Conservation (phyloP, 2,797 vertebrate genomes). For the Passerculus sandwichensis region DNA sequence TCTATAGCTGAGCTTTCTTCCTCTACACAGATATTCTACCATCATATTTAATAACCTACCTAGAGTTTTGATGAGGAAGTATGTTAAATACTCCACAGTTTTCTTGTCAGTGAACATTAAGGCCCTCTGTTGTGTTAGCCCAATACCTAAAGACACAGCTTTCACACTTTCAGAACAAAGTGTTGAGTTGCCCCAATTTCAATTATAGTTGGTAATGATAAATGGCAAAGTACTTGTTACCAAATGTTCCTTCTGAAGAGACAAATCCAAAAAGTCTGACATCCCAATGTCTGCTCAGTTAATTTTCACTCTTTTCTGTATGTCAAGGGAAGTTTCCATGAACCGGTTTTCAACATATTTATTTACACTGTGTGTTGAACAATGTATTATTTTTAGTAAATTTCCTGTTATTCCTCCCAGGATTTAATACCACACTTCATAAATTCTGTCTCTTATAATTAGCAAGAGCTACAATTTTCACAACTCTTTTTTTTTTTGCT, state of each 20-base stretch:
- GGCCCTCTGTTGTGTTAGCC: background rate
- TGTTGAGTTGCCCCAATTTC: conserved; percentile 1
- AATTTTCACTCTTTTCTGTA: background rate
- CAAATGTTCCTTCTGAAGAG: background rate
- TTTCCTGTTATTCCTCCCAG: background rate
- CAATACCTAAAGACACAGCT: conserved; percentile 23
- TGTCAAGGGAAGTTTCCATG: background rate
- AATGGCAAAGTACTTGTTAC: conserved; percentile 1
- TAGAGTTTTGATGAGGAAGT: background rate
- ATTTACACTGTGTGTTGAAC: background rate
- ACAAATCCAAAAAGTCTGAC: background rate
- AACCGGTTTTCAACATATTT: background rate
- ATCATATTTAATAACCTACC: background rate
- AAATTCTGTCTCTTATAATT: background rate
- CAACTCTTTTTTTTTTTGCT: background rate
- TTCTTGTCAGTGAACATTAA: conserved; percentile 19
- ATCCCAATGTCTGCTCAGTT: background rate
- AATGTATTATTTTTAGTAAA: background rate
- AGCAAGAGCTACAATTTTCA: background rate
- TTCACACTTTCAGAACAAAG: conserved; percentile 13
- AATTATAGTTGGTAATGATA: conserved; percentile 33
- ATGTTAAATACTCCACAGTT: background rate
- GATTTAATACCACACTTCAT: background rate
- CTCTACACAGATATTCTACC: background rate
- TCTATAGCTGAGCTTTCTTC: background rate